These are phyloP conservation scores for Myodes glareolus DNA, from an alignment of 2,113 vertebrate genomes.

Conservation along the genomic window DNA sequence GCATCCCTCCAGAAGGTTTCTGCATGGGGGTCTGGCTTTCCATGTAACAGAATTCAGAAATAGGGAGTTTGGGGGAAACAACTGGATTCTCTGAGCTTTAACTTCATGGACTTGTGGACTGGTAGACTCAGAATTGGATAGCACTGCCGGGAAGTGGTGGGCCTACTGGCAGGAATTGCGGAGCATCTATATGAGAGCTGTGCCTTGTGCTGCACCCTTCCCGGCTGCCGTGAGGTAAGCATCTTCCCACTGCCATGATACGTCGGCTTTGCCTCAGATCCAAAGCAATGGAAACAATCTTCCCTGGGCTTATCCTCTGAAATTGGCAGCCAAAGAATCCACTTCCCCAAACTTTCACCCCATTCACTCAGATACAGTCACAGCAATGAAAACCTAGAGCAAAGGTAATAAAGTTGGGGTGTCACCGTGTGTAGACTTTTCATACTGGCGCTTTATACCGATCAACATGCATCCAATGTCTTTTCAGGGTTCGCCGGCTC, in stretches of 20 bases:
- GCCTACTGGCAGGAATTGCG: background rate
- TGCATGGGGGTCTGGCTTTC: background rate
- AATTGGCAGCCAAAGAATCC: background rate
- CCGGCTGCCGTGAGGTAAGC: background rate
- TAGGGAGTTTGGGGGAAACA: background rate
- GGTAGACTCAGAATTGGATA: background rate
- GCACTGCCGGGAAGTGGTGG: background rate
- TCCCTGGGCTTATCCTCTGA: background rate
- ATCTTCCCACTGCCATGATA: no score
- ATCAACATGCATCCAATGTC: background rate
- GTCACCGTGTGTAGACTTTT: background rate
- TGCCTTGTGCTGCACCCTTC: background rate
- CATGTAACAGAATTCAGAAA: background rate
- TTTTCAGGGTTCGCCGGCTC: background rate
- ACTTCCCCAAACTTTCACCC: background rate
- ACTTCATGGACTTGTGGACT: background rate
- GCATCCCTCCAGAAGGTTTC: no score
- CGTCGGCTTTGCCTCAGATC: background rate
- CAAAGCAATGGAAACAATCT: background rate
- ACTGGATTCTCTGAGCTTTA: background rate
- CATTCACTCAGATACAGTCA: background rate
- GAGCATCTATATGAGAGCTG: background rate
- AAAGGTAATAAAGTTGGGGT: background rate
- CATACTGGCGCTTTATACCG: background rate
- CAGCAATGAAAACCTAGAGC: background rate